Base-by-base conservation (phyloP, 2,888 invertebrate species). In the Dilophus febrilis region DNA sequence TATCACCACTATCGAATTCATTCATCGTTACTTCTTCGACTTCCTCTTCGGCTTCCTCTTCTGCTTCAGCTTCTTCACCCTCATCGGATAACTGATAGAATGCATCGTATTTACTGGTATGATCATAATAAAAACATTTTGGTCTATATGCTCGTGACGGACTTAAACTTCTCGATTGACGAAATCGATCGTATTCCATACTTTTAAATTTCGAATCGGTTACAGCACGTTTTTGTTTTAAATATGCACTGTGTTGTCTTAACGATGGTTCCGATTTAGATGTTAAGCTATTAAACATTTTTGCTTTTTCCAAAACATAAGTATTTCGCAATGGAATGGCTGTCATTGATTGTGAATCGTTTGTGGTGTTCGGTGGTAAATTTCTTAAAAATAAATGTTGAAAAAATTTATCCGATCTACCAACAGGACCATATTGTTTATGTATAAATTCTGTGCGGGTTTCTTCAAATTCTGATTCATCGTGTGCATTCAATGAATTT, bases 201-300 rank as follows among this genome's bases (percentile, higher is more conserved):
- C 46, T 66, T 50, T 71, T 71, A 55, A 83, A 82, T 49, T 76
- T 74, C 2, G 81, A 82, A 47, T 77, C 70, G 2, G 74, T 71
- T 0, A 82, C 80, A 5, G 82, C 78, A 51, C 72, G 74, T 45
- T 77, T 74, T 49, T 77, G 69, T 33, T 71, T 67, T 31, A 80
- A 63, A 53, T 80, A 83, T 27, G 74, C 66, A 52, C 72, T 75
- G 45, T 76, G 53, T 4, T 69, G 63, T 32, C 67, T 58, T 18
- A 69, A 56, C 8, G 72, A 70, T 40, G 75, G 74, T 42, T 77
- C 72, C 26, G 69, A 64, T 45, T 51, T 57, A 35, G 58, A 58
- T 43, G 62, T 61, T 42, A 63, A 59, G n/a, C 70, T 66, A 47
- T 78, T 75, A 53, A 83, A 77, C 51, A 75, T 71, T 54, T 68